Base-by-base conservation (phyloP, 2,113 vertebrate genomes). In the Pterocles orientalis region DNA sequence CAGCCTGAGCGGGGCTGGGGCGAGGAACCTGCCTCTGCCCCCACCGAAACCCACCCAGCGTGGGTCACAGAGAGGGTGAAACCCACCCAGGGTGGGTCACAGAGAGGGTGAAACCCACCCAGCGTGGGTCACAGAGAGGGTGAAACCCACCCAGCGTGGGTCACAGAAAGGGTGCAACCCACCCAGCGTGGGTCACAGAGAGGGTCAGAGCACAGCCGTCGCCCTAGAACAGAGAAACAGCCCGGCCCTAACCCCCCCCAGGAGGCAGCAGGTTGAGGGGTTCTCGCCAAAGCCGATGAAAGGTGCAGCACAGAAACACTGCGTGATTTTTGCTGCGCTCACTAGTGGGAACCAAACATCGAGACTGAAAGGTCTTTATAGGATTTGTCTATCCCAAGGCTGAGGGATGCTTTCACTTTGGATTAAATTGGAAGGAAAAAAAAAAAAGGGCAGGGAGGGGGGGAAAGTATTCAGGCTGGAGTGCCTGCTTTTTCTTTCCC, bases 351-450 rank as follows among this genome's bases (percentile, higher is more conserved):
- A 78, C 73, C 94, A 86, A 72, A 88, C 90, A 28, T 69, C 24
- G 14, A 88, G 83, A 61, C 58, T 68, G 58, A 75, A 92, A 86
- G 71, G 79, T 62, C 51, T 8, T 72, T 11, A 21, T 2, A 77
- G 82, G 79, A 83, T 78, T 94, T 80, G 75, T 91, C 92, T 57
- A 91, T 82, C 85, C 95, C 47, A 76, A 86, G 62, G 96, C 92
- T 84, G 81, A 86, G 88, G 89, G 96, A 96, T 86, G 91, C 95
- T 96, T 97, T 90, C 91, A 80, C 91, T 91, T 31, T 4, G 85
- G 92, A 48, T 71, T 70, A 83, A 68, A 90, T 9, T 16, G 51
- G 78, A 79, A 93, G 56, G 80, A 90, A 51, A 82, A 79, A 48
- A 86, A 71, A 21, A 87, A 91, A 62, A 54, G 58, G 68, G 91